A percentile compares a stretch with the other conserved stretches of the same genome.
phyloP scores from a whole-genome alignment of 2,888 invertebrate genomes.

The Pilophorus perplexus region DNA sequence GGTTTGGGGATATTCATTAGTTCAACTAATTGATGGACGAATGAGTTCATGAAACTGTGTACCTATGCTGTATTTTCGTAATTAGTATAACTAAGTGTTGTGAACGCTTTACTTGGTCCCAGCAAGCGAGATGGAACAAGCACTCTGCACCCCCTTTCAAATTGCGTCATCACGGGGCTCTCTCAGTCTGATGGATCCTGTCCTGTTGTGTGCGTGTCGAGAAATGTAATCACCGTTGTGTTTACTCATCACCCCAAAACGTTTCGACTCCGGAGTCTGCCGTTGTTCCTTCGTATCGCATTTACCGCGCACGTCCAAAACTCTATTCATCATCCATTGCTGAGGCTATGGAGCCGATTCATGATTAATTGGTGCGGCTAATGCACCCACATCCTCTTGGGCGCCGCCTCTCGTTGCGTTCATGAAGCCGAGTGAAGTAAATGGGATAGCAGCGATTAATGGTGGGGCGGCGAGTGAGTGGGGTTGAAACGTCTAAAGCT shows the following conservation, averaged over 20 bases:
- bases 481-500: too few species aligned
- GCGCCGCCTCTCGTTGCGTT: neutral
- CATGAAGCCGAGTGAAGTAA: neutral
- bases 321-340: slow-evolving; percentile 21
- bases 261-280: neutral
- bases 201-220: slow-evolving; percentile 11
- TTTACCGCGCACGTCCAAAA: neutral
- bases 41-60: too few species aligned
- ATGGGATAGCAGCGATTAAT: neutral
- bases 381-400: slow-evolving; percentile 25
- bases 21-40: too few species aligned
- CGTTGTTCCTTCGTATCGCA: neutral
- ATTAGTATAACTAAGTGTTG: too few species aligned
- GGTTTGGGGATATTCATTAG: too few species aligned
- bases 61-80: too few species aligned
- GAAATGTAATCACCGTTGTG: slow-evolving; percentile 11
- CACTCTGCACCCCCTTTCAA: slow-evolving; percentile 10
- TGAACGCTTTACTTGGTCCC: too few species aligned
- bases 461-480: slow-evolving; percentile 1
- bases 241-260: slow-evolving; percentile 15
- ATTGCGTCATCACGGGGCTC: neutral
- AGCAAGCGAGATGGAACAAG: too few species aligned
- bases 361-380: slow-evolving; percentile 29
- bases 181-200: neutral
- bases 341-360: slow-evolving; percentile 17